Base-by-base conservation (phyloP, 1,140 invertebrate species). In the Drosophila repleta region DNA sequence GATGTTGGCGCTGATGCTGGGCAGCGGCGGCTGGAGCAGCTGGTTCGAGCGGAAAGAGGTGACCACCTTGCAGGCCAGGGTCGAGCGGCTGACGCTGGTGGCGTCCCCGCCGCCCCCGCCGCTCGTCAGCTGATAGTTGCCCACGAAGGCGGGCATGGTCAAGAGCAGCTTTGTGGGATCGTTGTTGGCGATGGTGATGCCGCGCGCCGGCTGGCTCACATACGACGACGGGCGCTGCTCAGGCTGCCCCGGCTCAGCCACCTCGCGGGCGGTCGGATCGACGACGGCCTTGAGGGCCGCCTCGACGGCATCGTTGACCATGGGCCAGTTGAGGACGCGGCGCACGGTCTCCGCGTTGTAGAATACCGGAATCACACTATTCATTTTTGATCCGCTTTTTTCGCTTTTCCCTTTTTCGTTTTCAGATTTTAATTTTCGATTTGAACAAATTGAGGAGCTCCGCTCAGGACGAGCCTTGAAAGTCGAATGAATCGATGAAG, bases 51-150 rank as follows among this genome's bases (percentile, higher is more conserved):
- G 43, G 66, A 92, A 93, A 0, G 81, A 84, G 13, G 92, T 92
- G 10, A 93, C 92, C 37, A 93, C 11, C 84, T 94, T 94, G 67
- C 93, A 93, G 32, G 84, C 93, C n/a, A 93, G 56, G 0, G 90
- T 92, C n/a, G 90, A 88, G 53, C 64, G 66, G 0, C 56, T 57
- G 1, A 41, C 8, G 3, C 21, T 55, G 32, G 41, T 56, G 1
- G 21, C 49, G 24, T 63, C 65, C 2, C 20, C 56, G 20, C 24
- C n/a, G 7, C 32, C 13, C 0, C 24, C 52, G 10, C 10, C 41
- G 1, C 6, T 37, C n/a, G 37, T 61, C 10, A 83, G 18, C 0
- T 29, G 60, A 56, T 89, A 91, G 43, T 93, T 85, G 58, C 90
- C 88, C 52, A 93, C 82, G 69, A 87, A 93, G 24, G 92, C 93